Percentiles rank a stretch among this genome's conserved stretches.
phyloP scores from a whole-genome alignment of 2,113 vertebrate species.

The Brachypodius melanocephalos region DNA sequence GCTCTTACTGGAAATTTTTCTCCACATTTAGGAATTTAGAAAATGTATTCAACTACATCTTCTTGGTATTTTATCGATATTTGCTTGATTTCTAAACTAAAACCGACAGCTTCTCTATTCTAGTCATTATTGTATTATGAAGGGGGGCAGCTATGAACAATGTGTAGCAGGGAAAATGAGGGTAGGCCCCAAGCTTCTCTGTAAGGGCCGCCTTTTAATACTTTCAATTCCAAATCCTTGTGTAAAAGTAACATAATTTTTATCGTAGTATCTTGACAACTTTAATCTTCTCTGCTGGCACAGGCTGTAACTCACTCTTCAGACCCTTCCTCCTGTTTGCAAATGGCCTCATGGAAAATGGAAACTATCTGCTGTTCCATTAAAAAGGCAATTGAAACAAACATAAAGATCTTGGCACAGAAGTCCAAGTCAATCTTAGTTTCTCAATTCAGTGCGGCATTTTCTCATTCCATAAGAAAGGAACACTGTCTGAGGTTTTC shows the following conservation, averaged over 20 bases:
- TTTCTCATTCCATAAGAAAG: slow-evolving; percentile 12
- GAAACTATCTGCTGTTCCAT: slow-evolving; percentile 33
- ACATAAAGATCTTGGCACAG: neutral
- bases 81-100: neutral
- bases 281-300: slow-evolving; percentile 4
- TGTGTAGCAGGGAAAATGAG: neutral
- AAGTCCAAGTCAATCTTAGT: neutral
- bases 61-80: neutral
- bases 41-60: neutral
- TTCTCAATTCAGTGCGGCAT: neutral
- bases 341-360: neutral
- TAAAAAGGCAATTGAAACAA: slow-evolving; percentile 25
- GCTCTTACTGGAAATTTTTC: neutral
- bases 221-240: neutral
- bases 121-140: neutral
- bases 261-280: neutral
- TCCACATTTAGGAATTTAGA: neutral
- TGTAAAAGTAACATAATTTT: neutral
- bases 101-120: neutral
- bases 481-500: slow-evolving; percentile 24
- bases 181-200: neutral
- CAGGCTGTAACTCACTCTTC: neutral
- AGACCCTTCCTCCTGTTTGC: neutral
- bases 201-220: neutral
- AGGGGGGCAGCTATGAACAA: neutral